phyloP scores from a whole-genome alignment of 92 coral and sea anemone species.

The Actinostola sp. region DNA sequence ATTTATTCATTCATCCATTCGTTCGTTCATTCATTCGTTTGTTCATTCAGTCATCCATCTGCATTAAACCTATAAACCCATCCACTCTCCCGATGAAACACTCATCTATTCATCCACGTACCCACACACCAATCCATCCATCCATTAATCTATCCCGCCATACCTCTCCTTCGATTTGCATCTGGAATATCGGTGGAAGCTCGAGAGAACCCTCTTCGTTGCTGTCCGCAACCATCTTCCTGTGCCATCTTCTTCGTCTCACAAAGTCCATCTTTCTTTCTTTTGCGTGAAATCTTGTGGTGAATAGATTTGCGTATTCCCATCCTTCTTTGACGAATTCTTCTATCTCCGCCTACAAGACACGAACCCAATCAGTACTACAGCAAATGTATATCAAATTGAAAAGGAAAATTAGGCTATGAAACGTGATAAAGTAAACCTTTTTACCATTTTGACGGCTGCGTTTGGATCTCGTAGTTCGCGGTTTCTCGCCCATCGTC shows the following conservation, averaged over 20 bases:
- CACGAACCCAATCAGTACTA: too few species aligned
- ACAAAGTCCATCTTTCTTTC: slow-evolving; percentile 94
- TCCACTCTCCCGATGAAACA: too few species aligned
- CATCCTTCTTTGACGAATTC: slow-evolving; percentile 92
- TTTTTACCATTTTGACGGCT: slow-evolving; percentile 59
- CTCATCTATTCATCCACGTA: too few species aligned
- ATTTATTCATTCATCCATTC: too few species aligned
- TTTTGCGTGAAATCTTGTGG: slow-evolving; percentile 85
- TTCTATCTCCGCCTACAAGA: slow-evolving; percentile 66
- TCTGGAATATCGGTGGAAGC: slow-evolving; percentile 79
- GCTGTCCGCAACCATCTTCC: slow-evolving; percentile 64
- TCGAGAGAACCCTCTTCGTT: slow-evolving; percentile 48
- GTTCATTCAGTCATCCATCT: too few species aligned
- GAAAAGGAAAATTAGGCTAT: too few species aligned
- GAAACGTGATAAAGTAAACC: too few species aligned
- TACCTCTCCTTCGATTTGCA: slow-evolving; percentile 86
- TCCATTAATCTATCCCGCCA: slow-evolving; percentile 38
- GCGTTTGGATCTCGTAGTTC: slow-evolving; percentile 77
- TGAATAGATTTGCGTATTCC: slow-evolving; percentile 90
- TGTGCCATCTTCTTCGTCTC: slow-evolving; percentile 91
- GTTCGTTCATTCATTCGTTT: too few species aligned
- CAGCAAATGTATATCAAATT: slow-evolving; percentile 2
- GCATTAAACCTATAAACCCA: too few species aligned
- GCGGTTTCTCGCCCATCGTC: slow-evolving; percentile 93
- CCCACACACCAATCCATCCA: not conserved